These are phyloP conservation scores for Ginglymostoma cirratum DNA, from an alignment of 2,113 vertebrate species.

Conservation along the genomic window DNA sequence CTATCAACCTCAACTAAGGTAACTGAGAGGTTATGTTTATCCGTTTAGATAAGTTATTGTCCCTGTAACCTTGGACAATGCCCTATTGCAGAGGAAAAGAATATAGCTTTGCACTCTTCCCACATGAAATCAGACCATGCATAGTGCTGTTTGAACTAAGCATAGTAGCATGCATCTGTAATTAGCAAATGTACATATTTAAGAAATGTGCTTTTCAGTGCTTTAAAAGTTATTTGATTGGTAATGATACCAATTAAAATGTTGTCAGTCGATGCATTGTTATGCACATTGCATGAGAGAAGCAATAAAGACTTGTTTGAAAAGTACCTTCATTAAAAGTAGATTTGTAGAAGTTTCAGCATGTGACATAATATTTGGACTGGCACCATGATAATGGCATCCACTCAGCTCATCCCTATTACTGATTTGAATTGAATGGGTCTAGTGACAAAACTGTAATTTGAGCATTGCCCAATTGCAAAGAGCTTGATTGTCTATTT, in stretches of 20 bases:
- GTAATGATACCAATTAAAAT: not conserved
- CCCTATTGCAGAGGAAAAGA: not conserved
- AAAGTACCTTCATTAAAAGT: slow-evolving; percentile 4
- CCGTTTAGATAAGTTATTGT: slow-evolving; percentile 2
- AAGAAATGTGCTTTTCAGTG: not conserved
- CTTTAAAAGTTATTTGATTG: not conserved
- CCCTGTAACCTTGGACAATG: not conserved
- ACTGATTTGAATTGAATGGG: not conserved
- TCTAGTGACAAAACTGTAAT: not conserved
- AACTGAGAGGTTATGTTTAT: not conserved
- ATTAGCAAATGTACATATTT: not conserved
- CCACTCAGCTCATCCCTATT: not conserved
- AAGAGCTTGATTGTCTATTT: not conserved
- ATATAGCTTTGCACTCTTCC: not conserved
- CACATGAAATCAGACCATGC: not conserved
- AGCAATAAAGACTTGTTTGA: not conserved
- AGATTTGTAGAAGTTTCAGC: not conserved
- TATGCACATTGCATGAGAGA: not conserved
- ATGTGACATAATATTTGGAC: slow-evolving; percentile 16
- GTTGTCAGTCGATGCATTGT: not conserved
- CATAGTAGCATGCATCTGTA: not conserved
- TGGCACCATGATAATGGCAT: not conserved
- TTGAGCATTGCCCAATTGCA: not conserved
- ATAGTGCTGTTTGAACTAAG: not conserved
- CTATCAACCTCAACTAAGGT: not conserved